These are phyloP conservation scores for Pempheris klunzingeri DNA, from an alignment of 2,797 vertebrate species.

Conservation along the genomic window DNA sequence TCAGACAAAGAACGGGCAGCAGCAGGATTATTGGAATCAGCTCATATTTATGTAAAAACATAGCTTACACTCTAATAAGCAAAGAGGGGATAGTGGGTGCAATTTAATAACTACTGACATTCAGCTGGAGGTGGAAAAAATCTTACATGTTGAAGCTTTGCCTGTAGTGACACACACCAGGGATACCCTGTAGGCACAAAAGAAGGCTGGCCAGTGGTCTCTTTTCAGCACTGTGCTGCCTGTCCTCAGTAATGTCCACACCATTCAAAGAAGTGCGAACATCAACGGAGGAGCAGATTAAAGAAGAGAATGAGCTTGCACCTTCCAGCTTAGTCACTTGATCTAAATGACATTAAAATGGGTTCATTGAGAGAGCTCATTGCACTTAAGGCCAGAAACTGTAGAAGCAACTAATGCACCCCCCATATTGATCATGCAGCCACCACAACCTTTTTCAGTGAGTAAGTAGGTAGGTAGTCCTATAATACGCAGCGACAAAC, in stretches of 20 bases:
- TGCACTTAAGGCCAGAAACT: conserved; percentile 42
- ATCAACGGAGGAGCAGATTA: conserved; percentile 57
- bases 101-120: conserved; percentile 31
- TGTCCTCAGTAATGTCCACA: conserved; percentile 51
- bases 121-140: conserved; percentile 36
- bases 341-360: conserved; percentile 54
- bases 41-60: conserved; percentile 43
- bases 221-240: conserved; percentile 52
- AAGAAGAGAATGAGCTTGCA: conserved; percentile 36
- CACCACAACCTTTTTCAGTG: too few relatives aligned
- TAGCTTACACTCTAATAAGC: conserved; percentile 42
- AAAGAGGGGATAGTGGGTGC: conserved; percentile 14
- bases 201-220: conserved; percentile 42
- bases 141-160: conserved; percentile 40
- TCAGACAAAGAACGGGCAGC: conserved; percentile 35
- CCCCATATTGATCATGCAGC: too few relatives aligned
- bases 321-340: conserved; percentile 51
- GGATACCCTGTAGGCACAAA: conserved; percentile 41
- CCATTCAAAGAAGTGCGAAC: conserved; percentile 55
- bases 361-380: conserved; percentile 42
- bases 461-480: too few relatives aligned
- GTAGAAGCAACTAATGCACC: conserved; percentile 29
- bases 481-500: not conserved
- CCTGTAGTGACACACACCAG: conserved; percentile 50
- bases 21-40: conserved; percentile 46